Conservation (phyloP, 2,797 vertebrate species). For the Eremophila alpestris region DNA sequence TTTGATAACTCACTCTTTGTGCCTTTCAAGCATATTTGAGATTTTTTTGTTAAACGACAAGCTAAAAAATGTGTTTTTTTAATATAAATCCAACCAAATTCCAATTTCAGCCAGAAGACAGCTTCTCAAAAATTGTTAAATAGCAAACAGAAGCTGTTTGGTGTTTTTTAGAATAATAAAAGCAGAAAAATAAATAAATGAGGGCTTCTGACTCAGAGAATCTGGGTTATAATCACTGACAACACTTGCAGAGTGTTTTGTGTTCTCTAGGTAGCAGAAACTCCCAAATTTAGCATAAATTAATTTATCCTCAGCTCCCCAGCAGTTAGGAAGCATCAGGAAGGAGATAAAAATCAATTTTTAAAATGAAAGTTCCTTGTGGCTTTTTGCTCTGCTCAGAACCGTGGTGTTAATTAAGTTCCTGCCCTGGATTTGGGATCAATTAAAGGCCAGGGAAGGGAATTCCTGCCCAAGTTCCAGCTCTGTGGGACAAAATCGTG, state of each 20-base stretch:
- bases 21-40: not conserved
- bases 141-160: not conserved
- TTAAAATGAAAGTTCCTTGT: not conserved
- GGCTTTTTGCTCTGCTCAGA: not conserved
- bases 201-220: not conserved
- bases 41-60: not conserved
- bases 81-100: not conserved
- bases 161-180: not conserved
- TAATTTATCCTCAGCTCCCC: not conserved
- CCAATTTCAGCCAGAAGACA: not conserved
- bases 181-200: not conserved
- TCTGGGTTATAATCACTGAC: not conserved
- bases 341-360: slow-evolving; percentile 15
- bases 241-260: not conserved
- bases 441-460: not conserved
- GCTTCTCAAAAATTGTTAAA: not conserved
- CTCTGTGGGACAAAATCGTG: not conserved
- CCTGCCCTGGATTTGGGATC: not conserved
- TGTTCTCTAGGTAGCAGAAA: not conserved
- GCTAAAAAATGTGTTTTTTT: not conserved
- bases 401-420: not conserved
- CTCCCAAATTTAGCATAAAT: not conserved
- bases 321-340: not conserved
- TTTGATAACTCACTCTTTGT: not conserved
- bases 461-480: not conserved